These are phyloP conservation scores for Drosophila anceps DNA, from an alignment of 2,888 invertebrate species.

Conservation along the genomic window DNA sequence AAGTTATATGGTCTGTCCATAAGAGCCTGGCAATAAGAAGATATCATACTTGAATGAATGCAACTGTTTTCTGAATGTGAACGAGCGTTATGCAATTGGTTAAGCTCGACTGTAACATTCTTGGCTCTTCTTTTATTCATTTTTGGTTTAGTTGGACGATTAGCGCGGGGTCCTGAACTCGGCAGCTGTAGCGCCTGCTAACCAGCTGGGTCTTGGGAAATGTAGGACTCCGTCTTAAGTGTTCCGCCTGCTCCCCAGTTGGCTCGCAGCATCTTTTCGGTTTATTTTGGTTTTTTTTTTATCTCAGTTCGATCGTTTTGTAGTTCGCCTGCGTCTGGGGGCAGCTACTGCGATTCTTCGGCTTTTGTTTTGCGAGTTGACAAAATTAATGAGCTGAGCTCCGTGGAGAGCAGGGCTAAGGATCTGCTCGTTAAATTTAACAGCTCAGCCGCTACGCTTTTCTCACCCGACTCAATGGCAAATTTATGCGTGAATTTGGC, in stretches of 20 bases:
- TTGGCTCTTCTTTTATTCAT: constrained; percentile 2
- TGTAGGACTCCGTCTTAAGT: constrained; percentile 5
- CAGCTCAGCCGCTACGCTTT: constrained; percentile 70
- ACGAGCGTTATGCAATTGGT: not conserved
- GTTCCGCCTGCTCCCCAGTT: not conserved
- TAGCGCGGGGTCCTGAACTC: constrained; percentile 60
- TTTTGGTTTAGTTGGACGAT: constrained; percentile 42
- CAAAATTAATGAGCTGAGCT: constrained; percentile 75
- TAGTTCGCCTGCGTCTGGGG: constrained; percentile 63
- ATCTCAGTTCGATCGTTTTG: constrained; percentile 75
- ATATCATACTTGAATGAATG: not conserved
- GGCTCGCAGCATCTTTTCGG: constrained; percentile 12
- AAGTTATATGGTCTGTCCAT: no score
- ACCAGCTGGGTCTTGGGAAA: constrained; percentile 34
- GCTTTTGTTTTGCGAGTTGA: constrained; percentile 66
- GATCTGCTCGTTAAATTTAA: constrained; percentile 76
- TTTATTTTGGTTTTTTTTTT: constrained; percentile 40
- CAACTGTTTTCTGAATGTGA: not conserved
- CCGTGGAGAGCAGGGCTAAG: constrained; percentile 12
- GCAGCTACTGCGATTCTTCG: constrained; percentile 75
- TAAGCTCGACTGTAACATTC: not conserved
- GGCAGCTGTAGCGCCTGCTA: constrained; percentile 14
- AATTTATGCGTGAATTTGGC: constrained; percentile 83
- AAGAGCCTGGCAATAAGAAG: not conserved
- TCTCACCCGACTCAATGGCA: constrained; percentile 62